Base-by-base conservation (phyloP, 2,113 vertebrate genomes). In the Ancistrus triradiatus region DNA sequence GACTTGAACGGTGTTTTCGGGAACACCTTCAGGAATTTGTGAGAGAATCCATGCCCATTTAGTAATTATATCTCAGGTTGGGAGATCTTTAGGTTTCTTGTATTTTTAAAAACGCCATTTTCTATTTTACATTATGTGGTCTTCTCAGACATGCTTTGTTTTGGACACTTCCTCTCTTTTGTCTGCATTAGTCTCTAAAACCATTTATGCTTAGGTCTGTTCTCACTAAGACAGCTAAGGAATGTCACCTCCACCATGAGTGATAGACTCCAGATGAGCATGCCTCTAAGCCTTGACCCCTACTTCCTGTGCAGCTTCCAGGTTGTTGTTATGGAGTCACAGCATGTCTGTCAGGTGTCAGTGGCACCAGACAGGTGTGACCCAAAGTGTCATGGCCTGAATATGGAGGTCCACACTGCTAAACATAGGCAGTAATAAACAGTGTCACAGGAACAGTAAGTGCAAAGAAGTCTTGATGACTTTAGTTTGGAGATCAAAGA, bases 271-370 rank as follows among this genome's bases (percentile, higher is more conserved):
- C 38, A 42, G 49, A 33, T 40, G 42, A 70, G 56, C 25, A 21
- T 27, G n/a, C 17, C 25, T 49, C 13, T 55, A 14, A 61, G 50
- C 35, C 33, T 33, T 67, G 64, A 63, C 64, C 52, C 61, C 51
- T 60, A 43, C 27, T 67, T 47, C 19, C 44, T 58, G 25, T 19
- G 11, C 40, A 46, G 15, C 46, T 58, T 46, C 33, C 28, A 19
- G 18, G 58, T 58, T 66, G 52, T 66, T 49, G 59, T 49, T 37
- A 35, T 49, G 28, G 63, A 59, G 73, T 61, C 73, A 67, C 15
- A 8, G 22, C 42, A 22, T 44, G 52, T 63, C 67, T 62, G 67
- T 70, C 72, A 74, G 62, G 47, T 58, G 67, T 66, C 67, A 66
- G 4, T 60, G 67, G 59, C 40, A 25, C 59, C 49, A 59, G 38